Evolutionary conservation across 2,797 vertebrate species (phyloP).

Genomic region (Glossophaga mutica): DNA sequence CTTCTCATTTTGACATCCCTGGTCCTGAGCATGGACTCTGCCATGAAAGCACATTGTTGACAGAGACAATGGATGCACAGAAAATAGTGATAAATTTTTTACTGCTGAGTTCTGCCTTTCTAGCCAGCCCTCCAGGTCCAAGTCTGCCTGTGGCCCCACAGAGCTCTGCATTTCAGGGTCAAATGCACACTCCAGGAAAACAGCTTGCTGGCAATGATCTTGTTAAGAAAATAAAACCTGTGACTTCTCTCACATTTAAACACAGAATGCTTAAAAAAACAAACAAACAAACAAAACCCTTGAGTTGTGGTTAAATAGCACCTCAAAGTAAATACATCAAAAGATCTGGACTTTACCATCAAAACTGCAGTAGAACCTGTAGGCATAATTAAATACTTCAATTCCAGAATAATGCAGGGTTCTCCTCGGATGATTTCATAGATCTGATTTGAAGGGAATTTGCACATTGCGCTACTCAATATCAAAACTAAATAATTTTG

Average conservation of each 20-base stretch:
- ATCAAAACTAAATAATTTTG: conserved; percentile 2
- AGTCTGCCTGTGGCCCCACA: neutral
- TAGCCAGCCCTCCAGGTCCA: neutral
- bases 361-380: neutral
- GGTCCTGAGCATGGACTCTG: neutral
- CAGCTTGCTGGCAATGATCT: neutral
- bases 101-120: accelerated
- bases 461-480: neutral
- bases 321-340: neutral
- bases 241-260: neutral
- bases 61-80: neutral
- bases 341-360: neutral
- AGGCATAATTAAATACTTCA: neutral
- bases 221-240: neutral
- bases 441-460: neutral
- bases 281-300: too few species aligned
- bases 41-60: neutral
- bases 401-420: neutral
- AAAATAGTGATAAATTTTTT: neutral
- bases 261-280: neutral
- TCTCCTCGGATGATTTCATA: neutral
- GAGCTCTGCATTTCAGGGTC: neutral
- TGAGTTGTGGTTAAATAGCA: neutral
- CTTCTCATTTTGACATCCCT: neutral
- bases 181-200: neutral